These are phyloP conservation scores for Emydoidea blandingii DNA, from an alignment of 2,797 vertebrate species.

Conservation along the genomic window DNA sequence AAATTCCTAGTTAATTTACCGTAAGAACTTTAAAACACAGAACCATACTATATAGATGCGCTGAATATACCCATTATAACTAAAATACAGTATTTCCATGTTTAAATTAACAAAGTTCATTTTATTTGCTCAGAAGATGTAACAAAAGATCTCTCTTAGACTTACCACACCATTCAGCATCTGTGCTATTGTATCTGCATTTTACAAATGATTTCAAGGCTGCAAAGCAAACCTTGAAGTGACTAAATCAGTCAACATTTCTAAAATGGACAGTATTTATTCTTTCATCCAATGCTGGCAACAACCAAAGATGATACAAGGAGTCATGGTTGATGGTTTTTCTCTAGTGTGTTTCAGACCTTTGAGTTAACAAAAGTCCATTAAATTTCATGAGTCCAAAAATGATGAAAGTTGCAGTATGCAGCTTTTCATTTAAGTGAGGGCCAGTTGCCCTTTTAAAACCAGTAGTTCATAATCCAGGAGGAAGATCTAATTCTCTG, in stretches of 20 bases:
- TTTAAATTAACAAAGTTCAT: background rate
- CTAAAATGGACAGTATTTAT: no score
- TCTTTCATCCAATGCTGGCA: no score
- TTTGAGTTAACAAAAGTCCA: background rate
- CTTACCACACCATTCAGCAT: background rate
- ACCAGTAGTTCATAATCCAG: background rate
- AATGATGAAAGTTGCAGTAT: background rate
- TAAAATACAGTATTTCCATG: rapidly evolving
- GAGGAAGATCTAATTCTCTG: background rate
- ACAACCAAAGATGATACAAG: background rate
- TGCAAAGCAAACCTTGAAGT: background rate
- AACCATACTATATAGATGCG: background rate
- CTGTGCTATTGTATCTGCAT: background rate
- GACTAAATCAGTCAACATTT: no score
- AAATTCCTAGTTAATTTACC: background rate
- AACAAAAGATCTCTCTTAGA: background rate
- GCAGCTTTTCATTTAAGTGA: background rate
- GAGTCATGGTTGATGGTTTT: background rate
- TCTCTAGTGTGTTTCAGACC: background rate
- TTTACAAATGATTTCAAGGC: rapidly evolving
- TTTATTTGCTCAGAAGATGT: background rate
- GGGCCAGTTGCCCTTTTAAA: background rate
- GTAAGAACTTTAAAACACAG: background rate
- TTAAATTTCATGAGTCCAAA: background rate
- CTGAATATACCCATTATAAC: background rate